Base-by-base conservation (phyloP, 2,888 invertebrate species). In the Nymphalis c-album region DNA sequence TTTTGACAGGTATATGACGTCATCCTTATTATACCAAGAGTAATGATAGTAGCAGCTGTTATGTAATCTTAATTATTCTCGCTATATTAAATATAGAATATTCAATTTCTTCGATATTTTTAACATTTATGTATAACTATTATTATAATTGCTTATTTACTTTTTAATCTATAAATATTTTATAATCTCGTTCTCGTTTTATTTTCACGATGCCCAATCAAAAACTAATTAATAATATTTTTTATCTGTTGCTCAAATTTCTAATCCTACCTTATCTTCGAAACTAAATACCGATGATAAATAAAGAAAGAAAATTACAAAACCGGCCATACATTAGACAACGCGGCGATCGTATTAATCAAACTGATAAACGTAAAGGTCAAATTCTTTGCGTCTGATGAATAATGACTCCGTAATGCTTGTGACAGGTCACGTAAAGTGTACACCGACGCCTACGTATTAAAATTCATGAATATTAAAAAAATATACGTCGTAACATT, bases 281-380 rank as follows among this genome's bases (percentile, higher is more conserved):
- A 63, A 73, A 71, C 67, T 59, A 59, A 63, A 66, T 64, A 57
- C 69, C 63, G 46, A n/a, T 22, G 60, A 67, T 68, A 48, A 63
- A 66, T 66, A 64, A 70, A 63, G 64, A 68, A 64, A 55, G 57
- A 70, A 63, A 62, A 68, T 64, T 71, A 69, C 67, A 70, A 71
- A 75, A 67, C 73, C 71, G 70, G 73, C 66, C 71, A 70, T 71
- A 72, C 71, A 74, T 76, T 75, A 76, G 74, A 72, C 71, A 64
- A 74, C 71, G 69, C 64, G 70, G 65, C 71, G 71, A 74, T 73
- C 74, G 71, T 75, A 77, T 77, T 77, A 73, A 75, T 78, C 77
- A 76, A 77, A 73, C 71, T 74, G 78, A 78, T 77, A 78, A 76
- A 75, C 74, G 74, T 67, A 76, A 77, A 76, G 78, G 77, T 76